Evolutionary conservation across 2,113 vertebrate species (phyloP), one percentile per base, ranked within the genome.

Genomic region (Tachysurus vachellii): DNA sequence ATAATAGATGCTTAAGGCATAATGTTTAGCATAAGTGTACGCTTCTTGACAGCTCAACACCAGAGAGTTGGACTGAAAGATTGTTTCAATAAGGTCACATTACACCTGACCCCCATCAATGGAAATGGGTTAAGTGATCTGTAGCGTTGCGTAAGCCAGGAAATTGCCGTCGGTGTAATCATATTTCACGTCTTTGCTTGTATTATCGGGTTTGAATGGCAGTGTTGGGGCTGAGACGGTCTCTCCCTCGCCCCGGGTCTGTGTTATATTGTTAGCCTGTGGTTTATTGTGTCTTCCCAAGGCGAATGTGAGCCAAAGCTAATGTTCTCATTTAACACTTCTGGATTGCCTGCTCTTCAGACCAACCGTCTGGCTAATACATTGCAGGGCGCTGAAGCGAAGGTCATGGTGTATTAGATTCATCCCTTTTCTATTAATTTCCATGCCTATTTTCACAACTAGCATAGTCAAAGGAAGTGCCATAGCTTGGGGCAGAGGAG

Each of bases 351-450:
- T 93, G 93, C 92, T 91, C 93, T 88, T 87, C 88, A 93, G 93
- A 95, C 92, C 91, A 91, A 89, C 91, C 91, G 89, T 92, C n/a
- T 66, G 17, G 92, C 92, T 93, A 93, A 94, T 93, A 93, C 90
- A 92, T 93, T 91, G 85, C 93, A 93, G 93, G 90, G 92, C 91
- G 89, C 91, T 89, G 92, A 94, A 93, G 92, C 88, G 92, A 94
- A 94, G 93, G 94, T 94, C 93, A 91, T 91, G 87, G 91, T 91
- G 93, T 93, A 94, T 93, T 94, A 94, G 92, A 93, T 94, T 90
- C 89, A 83, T 86, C 82, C 84, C 14, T 90, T 92, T 92, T 88
- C 76, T 90, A 93, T 93, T 94, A 94, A 95, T 94, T 95, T 94
- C 92, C 94, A 93, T 87, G 64, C 92, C 88, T 86, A 47, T 93